Conservation (phyloP, 2,113 vertebrate genomes). For the Dryoscopus gambensis region DNA sequence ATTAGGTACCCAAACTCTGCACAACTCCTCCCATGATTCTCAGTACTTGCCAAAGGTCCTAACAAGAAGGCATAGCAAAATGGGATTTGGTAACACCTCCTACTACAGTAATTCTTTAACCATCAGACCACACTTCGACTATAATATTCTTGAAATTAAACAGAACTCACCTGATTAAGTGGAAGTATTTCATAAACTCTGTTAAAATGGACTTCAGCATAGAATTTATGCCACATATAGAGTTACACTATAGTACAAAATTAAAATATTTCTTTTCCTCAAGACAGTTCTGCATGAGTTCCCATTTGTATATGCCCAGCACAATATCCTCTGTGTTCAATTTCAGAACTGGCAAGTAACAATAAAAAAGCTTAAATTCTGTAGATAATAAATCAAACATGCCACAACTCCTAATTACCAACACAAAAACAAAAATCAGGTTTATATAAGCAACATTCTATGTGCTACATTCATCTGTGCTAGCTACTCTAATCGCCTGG, state of each 20-base stretch:
- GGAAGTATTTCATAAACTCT: constrained; percentile 12
- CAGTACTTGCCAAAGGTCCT: neutral
- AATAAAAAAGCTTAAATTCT: constrained; percentile 29
- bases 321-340: neutral
- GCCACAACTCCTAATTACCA: neutral
- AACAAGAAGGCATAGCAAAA: neutral
- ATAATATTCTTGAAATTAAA: neutral
- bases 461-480: neutral
- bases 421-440: neutral
- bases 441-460: neutral
- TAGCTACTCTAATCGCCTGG: neutral
- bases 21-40: neutral
- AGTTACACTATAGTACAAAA: neutral
- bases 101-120: neutral
- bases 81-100: neutral
- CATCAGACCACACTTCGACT: neutral
- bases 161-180: neutral
- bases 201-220: neutral
- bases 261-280: constrained; percentile 22
- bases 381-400: constrained; percentile 43
- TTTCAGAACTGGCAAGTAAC: constrained; percentile 10
- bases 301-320: neutral
- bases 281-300: constrained; percentile 22
- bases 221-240: neutral
- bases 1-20: neutral